phyloP scores from a whole-genome alignment of 2,888 invertebrate genomes.

The Harpalus rufipes region DNA sequence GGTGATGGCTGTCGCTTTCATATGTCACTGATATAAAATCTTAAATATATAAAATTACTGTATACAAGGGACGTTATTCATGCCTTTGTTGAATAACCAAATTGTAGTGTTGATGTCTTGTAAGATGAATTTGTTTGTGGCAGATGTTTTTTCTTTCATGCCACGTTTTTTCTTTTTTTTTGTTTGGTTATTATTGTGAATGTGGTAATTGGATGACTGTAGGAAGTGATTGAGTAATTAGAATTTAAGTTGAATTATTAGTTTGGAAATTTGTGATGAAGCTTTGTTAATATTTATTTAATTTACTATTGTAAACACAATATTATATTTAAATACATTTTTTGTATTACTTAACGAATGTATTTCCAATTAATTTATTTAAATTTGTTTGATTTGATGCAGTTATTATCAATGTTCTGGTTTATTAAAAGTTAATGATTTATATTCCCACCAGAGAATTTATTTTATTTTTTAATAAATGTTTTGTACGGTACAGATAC shows the following conservation, averaged over 20 bases:
- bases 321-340: not conserved
- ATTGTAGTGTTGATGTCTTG: slow-evolving; percentile 75
- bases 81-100: slow-evolving; percentile 72
- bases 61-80: slow-evolving; percentile 71
- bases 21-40: slow-evolving; percentile 73
- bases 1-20: slow-evolving; percentile 69
- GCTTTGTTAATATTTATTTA: slow-evolving; percentile 12
- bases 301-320: not conserved
- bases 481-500: too few species aligned
- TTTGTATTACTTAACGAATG: not conserved
- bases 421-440: not conserved
- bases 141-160: slow-evolving; percentile 69
- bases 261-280: slow-evolving; percentile 5
- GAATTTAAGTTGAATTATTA: slow-evolving; percentile 35
- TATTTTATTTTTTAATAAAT: too few species aligned
- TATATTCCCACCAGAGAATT: not conserved
- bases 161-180: slow-evolving; percentile 65
- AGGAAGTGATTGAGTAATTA: slow-evolving; percentile 39
- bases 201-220: slow-evolving; percentile 43
- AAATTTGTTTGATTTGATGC: not conserved
- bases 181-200: slow-evolving; percentile 26
- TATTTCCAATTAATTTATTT: not conserved
- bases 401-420: not conserved
- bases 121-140: slow-evolving; percentile 70
- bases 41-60: slow-evolving; percentile 75